phyloP scores from a whole-genome alignment of 2,888 invertebrate species.

The Trachelus stipa region DNA sequence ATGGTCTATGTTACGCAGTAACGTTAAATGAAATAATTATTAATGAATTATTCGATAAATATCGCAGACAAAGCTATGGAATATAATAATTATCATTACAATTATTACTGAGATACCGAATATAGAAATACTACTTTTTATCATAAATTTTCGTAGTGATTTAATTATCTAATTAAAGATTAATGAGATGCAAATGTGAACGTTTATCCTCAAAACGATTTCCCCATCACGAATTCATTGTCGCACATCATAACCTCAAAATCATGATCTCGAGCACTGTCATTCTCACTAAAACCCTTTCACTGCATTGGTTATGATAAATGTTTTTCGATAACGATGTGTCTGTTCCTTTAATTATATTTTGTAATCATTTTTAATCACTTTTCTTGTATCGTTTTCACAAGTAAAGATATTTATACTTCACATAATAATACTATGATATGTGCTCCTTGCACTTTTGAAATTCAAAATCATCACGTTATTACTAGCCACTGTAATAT shows the following conservation, averaged over 20 bases:
- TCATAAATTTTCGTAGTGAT: constrained; percentile 57
- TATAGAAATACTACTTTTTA: constrained; percentile 56
- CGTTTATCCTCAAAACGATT: constrained; percentile 22
- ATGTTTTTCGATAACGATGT: constrained; percentile 38
- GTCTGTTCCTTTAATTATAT: constrained; percentile 14
- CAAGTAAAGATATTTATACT: not conserved
- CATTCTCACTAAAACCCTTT: not conserved
- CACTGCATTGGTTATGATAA: constrained; percentile 41
- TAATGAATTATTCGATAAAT: constrained; percentile 44
- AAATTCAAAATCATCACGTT: not conserved
- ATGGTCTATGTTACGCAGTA: constrained; percentile 14
- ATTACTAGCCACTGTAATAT: not conserved
- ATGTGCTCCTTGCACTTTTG: not conserved
- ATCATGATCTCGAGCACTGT: not conserved
- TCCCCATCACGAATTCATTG: constrained; percentile 15
- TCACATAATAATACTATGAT: not conserved
- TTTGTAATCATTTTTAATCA: not conserved
- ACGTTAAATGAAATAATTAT: constrained; percentile 40
- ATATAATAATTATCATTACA: constrained; percentile 44
- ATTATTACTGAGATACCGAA: constrained; percentile 50
- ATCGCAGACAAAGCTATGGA: constrained; percentile 44
- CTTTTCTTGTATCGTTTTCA: not conserved
- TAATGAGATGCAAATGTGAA: constrained; percentile 45
- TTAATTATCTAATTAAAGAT: constrained; percentile 53
- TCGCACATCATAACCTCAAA: constrained; percentile 14